Conservation (phyloP, 2,113 vertebrate species). For the Nothocercus nigrocapillus region DNA sequence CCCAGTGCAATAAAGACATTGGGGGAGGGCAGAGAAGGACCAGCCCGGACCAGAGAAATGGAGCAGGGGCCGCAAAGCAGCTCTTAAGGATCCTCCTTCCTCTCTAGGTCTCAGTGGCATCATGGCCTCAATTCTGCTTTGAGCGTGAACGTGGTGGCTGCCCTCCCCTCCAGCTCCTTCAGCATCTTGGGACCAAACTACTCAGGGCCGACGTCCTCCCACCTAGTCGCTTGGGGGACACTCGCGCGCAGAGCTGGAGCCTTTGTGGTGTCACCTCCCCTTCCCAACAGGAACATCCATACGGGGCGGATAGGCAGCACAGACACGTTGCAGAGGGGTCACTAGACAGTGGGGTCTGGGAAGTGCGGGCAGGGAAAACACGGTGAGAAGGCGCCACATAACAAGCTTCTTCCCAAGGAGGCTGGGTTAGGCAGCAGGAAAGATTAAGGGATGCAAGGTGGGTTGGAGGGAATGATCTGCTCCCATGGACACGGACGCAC, state of each 20-base stretch:
- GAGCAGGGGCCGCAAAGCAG: background rate
- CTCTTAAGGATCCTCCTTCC: background rate
- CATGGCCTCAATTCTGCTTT: background rate
- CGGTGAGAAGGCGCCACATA: background rate
- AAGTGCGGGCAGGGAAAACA: background rate
- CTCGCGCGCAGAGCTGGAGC: background rate
- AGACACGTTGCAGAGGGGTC: background rate
- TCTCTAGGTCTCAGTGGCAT: background rate
- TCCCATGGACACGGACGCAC: background rate
- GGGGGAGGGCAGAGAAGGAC: background rate
- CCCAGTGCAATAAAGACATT: background rate
- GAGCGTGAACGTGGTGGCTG: rapidly evolving
- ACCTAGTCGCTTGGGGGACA: background rate
- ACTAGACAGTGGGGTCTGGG: background rate
- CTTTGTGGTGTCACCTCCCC: background rate
- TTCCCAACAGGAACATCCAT: background rate
- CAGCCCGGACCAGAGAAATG: background rate
- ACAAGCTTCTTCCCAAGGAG: background rate
- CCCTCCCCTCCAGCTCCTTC: background rate
- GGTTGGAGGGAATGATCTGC: background rate
- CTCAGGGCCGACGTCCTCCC: background rate
- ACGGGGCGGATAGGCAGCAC: background rate
- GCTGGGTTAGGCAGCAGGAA: background rate
- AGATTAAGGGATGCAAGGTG: background rate
- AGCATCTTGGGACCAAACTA: background rate